phyloP scores from a whole-genome alignment of 1,140 invertebrate species.

The Tyrophagus putrescentiae region DNA sequence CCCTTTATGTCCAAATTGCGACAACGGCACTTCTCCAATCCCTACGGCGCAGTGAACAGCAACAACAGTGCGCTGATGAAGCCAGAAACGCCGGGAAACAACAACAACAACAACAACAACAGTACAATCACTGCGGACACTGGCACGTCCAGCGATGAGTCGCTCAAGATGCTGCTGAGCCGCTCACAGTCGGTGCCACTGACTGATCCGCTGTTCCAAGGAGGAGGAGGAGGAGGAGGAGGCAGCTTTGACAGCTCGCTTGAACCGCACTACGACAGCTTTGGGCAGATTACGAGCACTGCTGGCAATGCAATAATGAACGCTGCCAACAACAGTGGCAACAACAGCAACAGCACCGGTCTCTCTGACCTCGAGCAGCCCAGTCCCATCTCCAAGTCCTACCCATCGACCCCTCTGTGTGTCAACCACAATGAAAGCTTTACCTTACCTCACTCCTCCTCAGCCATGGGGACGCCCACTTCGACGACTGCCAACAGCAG shows the following conservation, averaged over 20 bases:
- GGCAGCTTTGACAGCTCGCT: too few species aligned
- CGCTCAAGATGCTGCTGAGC: conserved; percentile 31
- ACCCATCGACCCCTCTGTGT: conserved; percentile 25
- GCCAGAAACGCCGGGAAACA: not conserved
- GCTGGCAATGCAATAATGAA: too few species aligned
- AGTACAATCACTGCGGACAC: not conserved
- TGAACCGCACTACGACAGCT: too few species aligned
- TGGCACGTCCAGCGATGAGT: not conserved
- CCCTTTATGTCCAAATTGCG: not conserved
- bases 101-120: not conserved
- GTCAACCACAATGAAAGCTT: conserved; percentile 25
- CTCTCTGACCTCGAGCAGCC: too few species aligned
- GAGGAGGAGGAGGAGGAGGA: too few species aligned
- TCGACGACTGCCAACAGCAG: not conserved
- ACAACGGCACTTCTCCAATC: conserved; percentile 24
- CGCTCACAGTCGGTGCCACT: conserved; percentile 58
- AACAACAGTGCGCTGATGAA: conserved; percentile 7
- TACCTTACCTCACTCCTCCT: conserved; percentile 15
- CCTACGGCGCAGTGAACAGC: conserved; percentile 5
- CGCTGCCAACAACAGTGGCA: conserved; percentile 4
- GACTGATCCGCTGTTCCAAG: conserved; percentile 40
- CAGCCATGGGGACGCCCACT: not conserved
- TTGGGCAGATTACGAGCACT: too few species aligned
- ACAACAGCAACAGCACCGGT: too few species aligned
- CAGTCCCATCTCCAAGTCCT: conserved; percentile 25